Evolutionary conservation across 2,797 vertebrate species (phyloP), one percentile per base, ranked within the genome.

Genomic region (Coregonus sp.): DNA sequence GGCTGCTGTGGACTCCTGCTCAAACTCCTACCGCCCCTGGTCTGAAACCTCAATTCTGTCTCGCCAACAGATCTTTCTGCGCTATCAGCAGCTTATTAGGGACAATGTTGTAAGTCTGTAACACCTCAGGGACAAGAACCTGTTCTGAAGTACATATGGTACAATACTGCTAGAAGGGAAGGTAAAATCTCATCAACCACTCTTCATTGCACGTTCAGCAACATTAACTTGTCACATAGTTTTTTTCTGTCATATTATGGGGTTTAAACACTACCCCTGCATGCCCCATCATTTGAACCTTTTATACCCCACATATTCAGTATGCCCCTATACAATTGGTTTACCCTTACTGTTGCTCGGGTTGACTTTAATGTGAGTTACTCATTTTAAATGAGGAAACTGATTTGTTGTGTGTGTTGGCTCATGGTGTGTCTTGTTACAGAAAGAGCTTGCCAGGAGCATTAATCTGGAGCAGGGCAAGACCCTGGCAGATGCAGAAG

Each of bases 391-490:
- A 16, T 20, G 9, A 25, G 37, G 37, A 40, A 61, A 4, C 11
- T 33, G 4, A 67, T 33, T 31, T 31, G 25, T 11, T 12, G 11
- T 20, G 20, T 20, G 20, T 65, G 11, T 31, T 14, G 20, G 25
- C 63, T 65, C 63, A 65, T 25, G 52, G n/a, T 70, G 69, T 63
- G 59, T 75, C 80, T 75, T 91, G 54, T 79, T 96, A 76, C 91
- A 99, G 98, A 98, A 97, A 96, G 98, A 98, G 93, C 93, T 99
- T 76, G 96, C 97, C 79, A 97, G 93, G 85, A 83, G 95, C 79
- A 98, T 99, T 88, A 99, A 97, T 0, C 73, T 94, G 86, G 98
- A 99, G 84, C 97, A 99, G 93, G 98, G 98, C 66, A 99, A 99
- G 93, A 99, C 97, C 70, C 92, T 99, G 79, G 97, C 98, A 74